These are phyloP conservation scores for Sebastolobus alascanus DNA, from an alignment of 2,797 vertebrate species.

Conservation along the genomic window DNA sequence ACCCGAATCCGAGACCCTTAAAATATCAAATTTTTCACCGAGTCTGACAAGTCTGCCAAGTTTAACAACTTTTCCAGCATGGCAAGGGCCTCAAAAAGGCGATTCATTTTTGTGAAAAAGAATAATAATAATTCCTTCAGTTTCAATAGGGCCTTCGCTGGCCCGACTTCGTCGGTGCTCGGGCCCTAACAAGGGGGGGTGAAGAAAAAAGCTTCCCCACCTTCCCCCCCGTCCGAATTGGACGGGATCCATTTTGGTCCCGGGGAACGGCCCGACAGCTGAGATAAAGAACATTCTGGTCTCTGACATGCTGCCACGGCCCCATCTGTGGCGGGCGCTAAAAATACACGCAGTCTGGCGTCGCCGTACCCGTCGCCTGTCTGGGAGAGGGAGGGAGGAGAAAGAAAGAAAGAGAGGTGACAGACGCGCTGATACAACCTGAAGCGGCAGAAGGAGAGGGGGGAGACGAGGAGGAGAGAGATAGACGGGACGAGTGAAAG, in stretches of 20 bases:
- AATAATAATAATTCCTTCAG: no score
- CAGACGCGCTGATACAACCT: constrained; percentile 47
- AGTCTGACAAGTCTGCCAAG: no score
- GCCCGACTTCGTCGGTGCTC: no score
- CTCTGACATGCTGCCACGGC: constrained; percentile 71
- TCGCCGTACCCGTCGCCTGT: constrained; percentile 70
- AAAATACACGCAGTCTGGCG: constrained; percentile 77
- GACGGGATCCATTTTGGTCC: constrained; percentile 60
- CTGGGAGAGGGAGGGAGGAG: constrained; percentile 18
- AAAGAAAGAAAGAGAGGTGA: constrained; percentile 36
- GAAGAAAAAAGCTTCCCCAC: background rate
- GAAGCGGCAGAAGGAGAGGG: constrained; percentile 28
- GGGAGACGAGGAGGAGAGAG: constrained; percentile 16
- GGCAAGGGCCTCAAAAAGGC: no score
- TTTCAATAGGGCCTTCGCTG: no score
- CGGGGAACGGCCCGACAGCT: constrained; percentile 65
- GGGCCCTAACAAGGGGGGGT: no score
- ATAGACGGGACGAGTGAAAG: constrained; percentile 26
- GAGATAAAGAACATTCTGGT: constrained; percentile 82
- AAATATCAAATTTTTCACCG: no score
- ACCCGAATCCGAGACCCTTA: no score
- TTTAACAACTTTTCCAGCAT: no score
- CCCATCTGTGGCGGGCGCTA: constrained; percentile 76
- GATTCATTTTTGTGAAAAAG: no score
- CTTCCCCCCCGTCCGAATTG: constrained; percentile 8